A percentile compares a stretch with the other conserved stretches of the same genome.
These are phyloP conservation scores for Pimpla rufipes DNA, from an alignment of 2,888 invertebrate species.

Conservation along the genomic window DNA sequence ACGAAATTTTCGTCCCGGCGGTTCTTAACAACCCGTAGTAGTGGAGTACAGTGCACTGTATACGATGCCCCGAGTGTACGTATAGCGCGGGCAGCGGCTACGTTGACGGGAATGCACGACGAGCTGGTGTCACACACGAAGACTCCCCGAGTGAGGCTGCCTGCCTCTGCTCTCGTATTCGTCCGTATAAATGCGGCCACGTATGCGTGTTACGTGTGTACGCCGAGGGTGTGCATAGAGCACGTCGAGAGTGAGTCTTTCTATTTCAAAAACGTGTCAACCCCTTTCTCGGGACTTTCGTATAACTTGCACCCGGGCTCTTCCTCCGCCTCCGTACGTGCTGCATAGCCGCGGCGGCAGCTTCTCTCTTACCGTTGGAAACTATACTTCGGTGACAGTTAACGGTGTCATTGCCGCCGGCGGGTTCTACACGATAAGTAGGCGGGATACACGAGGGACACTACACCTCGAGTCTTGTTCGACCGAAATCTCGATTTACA, in stretches of 20 bases:
- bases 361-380: background rate
- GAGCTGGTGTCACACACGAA: conserved; percentile 43
- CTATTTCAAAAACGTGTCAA: conserved; percentile 57
- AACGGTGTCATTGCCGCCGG: conserved; percentile 50
- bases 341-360: background rate
- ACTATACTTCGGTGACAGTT: conserved; percentile 35
- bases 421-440: conserved; percentile 6
- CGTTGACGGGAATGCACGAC: conserved; percentile 32
- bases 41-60: conserved; percentile 7
- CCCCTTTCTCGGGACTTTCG: conserved; percentile 50
- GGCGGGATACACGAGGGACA: background rate
- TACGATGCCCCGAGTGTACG: conserved; percentile 17
- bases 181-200: background rate
- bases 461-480: background rate
- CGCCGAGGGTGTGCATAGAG: background rate
- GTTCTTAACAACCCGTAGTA: conserved; percentile 62
- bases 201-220: background rate
- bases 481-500: conserved; percentile 2
- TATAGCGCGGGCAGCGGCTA: conserved; percentile 3
- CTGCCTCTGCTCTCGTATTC: background rate
- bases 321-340: background rate
- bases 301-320: conserved; percentile 39
- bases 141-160: conserved; percentile 29
- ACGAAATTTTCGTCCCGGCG: conserved; percentile 72
- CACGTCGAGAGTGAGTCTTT: conserved; percentile 37